Evolutionary conservation across 2,797 vertebrate species (phyloP).

Genomic region (Neomorphus geoffroyi): DNA sequence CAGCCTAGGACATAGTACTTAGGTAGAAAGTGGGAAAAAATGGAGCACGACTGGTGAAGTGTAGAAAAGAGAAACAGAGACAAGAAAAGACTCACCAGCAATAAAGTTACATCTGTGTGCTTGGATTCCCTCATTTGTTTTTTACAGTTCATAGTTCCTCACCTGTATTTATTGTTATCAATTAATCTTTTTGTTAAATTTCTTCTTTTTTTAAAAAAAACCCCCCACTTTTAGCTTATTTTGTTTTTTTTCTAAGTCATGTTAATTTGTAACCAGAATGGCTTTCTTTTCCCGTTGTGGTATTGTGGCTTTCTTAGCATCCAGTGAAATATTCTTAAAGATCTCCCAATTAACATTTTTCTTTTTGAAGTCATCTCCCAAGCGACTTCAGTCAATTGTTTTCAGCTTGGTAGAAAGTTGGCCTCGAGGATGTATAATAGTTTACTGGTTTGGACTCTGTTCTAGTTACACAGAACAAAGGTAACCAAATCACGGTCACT

Average conservation of each 20-base stretch:
- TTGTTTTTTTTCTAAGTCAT: not conserved
- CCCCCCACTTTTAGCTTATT: not conserved
- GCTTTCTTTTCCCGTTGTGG: constrained; percentile 10
- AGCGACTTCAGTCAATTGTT: constrained; percentile 20
- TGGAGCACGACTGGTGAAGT: not conserved
- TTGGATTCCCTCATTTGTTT: not conserved
- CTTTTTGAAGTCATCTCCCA: constrained; percentile 28
- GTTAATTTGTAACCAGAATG: not conserved
- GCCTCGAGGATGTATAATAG: not conserved
- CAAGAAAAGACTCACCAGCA: not conserved
- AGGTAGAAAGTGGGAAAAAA: not conserved
- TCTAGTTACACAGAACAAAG: constrained; percentile 2
- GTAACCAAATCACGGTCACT: not conserved
- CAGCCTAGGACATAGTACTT: not conserved
- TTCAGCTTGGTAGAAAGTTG: not conserved
- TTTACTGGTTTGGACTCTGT: not conserved
- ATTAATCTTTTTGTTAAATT: not conserved
- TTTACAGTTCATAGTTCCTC: not conserved
- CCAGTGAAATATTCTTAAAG: constrained; percentile 40
- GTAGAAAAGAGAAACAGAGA: not conserved
- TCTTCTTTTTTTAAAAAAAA: not conserved
- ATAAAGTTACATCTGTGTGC: not conserved
- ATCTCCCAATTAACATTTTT: constrained; percentile 46
- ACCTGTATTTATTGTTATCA: not conserved
- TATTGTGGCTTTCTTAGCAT: constrained; percentile 42